A percentile compares a stretch with the other conserved stretches of the same genome.
Evolutionary conservation across 2,797 vertebrate genomes (phyloP).

Genomic region (Aphelocoma californica): DNA sequence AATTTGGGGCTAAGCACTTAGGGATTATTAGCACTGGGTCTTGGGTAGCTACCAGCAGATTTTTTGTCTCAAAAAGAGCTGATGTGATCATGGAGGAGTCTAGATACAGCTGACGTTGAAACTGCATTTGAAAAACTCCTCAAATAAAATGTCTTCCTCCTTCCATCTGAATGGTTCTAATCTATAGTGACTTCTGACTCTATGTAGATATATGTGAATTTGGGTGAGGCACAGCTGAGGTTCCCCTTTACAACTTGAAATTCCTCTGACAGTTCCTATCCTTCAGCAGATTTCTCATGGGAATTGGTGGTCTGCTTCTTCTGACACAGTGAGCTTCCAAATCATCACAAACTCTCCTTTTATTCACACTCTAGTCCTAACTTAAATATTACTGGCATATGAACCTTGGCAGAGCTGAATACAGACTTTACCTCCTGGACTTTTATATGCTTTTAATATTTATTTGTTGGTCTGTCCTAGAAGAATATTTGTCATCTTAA

Average conservation of each 20-base stretch:
- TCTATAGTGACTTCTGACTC: background rate
- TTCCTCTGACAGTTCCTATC: background rate
- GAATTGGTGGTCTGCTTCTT: background rate
- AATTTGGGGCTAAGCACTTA: background rate
- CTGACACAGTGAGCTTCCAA: background rate
- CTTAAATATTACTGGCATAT: background rate
- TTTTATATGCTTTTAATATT: background rate
- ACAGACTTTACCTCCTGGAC: background rate
- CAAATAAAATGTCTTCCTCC: background rate
- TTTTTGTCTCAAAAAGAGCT: background rate
- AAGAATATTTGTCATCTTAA: slow-evolving; percentile 50
- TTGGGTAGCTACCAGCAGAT: background rate
- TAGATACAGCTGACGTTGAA: background rate
- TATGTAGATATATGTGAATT: background rate
- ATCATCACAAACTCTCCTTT: background rate
- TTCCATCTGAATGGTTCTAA: background rate
- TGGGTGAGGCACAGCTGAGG: background rate
- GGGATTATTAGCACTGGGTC: background rate
- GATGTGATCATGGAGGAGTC: background rate
- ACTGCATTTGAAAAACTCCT: background rate
- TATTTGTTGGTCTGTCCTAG: background rate
- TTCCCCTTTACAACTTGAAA: background rate
- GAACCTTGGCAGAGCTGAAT: background rate
- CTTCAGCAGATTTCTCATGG: background rate
- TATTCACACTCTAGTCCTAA: background rate